These are phyloP conservation scores for Linurgus olivaceus DNA, from an alignment of 2,797 vertebrate species.

Conservation along the genomic window DNA sequence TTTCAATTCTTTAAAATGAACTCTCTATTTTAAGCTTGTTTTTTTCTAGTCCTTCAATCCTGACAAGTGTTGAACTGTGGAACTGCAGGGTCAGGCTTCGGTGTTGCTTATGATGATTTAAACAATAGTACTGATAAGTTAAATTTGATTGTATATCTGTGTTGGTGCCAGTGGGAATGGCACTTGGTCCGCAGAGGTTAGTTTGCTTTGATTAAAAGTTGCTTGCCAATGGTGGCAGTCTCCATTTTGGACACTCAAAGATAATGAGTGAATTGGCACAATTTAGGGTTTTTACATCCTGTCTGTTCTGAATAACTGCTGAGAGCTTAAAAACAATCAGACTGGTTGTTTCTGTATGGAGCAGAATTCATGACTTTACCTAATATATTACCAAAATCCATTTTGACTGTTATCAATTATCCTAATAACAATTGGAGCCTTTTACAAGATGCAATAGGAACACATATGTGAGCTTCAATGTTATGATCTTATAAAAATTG, in stretches of 20 bases:
- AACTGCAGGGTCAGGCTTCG: background rate
- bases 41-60: background rate
- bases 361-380: slow-evolving; percentile 6
- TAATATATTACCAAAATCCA: background rate
- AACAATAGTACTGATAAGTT: background rate
- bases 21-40: background rate
- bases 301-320: slow-evolving; percentile 2
- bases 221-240: background rate
- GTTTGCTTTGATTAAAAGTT: background rate
- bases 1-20: background rate
- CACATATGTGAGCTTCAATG: background rate
- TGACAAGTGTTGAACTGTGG: background rate
- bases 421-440: background rate
- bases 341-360: background rate
- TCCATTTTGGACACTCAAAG: background rate
- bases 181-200: accelerated
- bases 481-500: slow-evolving; percentile 16
- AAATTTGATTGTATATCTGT: background rate
- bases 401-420: slow-evolving; percentile 40
- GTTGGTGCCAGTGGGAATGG: background rate
- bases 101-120: background rate
- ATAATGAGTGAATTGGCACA: background rate
- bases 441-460: slow-evolving; percentile 2
- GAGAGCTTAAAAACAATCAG: background rate
- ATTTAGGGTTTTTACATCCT: background rate